Evolutionary conservation across 2,797 vertebrate genomes (phyloP).

Genomic region (Neopelma chrysocephalum): DNA sequence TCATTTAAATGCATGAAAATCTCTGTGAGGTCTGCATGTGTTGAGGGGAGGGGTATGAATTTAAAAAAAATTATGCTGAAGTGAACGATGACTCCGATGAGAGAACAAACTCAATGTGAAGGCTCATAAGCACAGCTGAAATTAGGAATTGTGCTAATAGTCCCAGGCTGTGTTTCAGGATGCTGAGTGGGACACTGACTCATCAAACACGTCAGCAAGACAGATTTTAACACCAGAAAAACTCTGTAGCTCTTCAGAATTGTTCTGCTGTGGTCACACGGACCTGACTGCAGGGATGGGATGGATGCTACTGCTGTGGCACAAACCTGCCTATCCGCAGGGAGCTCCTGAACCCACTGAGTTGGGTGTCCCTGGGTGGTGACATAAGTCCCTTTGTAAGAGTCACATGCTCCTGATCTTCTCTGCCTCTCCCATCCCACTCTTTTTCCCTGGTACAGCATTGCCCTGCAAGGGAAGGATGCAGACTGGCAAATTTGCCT

Average conservation of each 20-base stretch:
- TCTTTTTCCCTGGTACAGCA: neutral
- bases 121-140: neutral
- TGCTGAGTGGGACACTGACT: neutral
- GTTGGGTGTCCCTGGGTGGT: too few species aligned
- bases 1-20: slow-evolving; percentile 58
- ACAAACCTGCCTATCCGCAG: neutral
- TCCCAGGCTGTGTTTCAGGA: neutral
- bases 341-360: neutral
- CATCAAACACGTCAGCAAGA: neutral
- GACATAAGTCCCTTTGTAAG: too few species aligned
- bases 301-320: neutral
- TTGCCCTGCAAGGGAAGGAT: neutral
- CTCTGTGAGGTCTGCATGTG: neutral
- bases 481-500: neutral
- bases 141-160: neutral
- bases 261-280: neutral
- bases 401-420: neutral
- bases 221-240: neutral
- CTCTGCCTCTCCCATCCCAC: neutral
- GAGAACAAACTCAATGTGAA: neutral
- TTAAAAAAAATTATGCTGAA: neutral
- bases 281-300: neutral
- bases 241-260: neutral
- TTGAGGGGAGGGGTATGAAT: neutral
- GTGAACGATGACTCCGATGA: neutral